These are phyloP conservation scores for Pseudomyrmex dendroicus DNA, from an alignment of 1,140 invertebrate genomes.

Conservation along the genomic window DNA sequence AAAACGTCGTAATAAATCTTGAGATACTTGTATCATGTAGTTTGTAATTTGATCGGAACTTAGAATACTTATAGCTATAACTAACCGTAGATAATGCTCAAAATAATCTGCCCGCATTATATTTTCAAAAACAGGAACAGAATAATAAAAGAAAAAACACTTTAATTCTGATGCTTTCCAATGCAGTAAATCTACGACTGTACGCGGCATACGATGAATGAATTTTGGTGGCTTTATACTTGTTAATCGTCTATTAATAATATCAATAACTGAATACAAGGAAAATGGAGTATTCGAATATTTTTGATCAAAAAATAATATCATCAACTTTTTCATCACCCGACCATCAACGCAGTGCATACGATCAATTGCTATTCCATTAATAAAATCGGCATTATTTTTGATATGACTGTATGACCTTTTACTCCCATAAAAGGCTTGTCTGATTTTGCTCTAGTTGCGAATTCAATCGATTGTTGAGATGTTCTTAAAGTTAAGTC, in stretches of 20 bases:
- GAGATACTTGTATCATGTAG: background rate
- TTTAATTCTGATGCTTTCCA: constrained; percentile 24
- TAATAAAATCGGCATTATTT: constrained; percentile 65
- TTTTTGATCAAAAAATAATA: constrained; percentile 23
- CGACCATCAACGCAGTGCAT: constrained; percentile 68
- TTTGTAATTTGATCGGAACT: constrained; percentile 7
- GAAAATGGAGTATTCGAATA: background rate
- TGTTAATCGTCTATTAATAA: constrained; percentile 8
- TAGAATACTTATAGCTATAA: constrained; percentile 16
- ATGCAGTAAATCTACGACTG: constrained; percentile 1
- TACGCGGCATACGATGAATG: constrained; percentile 26
- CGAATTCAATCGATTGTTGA: constrained; percentile 10
- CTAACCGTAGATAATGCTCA: constrained; percentile 8
- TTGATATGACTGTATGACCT: constrained; percentile 45
- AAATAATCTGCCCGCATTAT: constrained; percentile 21
- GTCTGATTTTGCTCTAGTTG: constrained; percentile 2
- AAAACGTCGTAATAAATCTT: constrained; percentile 22
- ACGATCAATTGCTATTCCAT: constrained; percentile 58
- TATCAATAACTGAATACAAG: background rate
- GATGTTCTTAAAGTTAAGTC: constrained; percentile 5
- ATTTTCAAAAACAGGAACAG: constrained; percentile 9
- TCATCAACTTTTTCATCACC: constrained; percentile 21
- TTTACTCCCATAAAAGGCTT: constrained; percentile 57
- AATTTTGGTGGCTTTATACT: constrained; percentile 23
- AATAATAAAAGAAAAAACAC: constrained; percentile 23